These are phyloP conservation scores for Macrosteles quadrilineatus DNA, from an alignment of 1,140 invertebrate species.

Conservation along the genomic window DNA sequence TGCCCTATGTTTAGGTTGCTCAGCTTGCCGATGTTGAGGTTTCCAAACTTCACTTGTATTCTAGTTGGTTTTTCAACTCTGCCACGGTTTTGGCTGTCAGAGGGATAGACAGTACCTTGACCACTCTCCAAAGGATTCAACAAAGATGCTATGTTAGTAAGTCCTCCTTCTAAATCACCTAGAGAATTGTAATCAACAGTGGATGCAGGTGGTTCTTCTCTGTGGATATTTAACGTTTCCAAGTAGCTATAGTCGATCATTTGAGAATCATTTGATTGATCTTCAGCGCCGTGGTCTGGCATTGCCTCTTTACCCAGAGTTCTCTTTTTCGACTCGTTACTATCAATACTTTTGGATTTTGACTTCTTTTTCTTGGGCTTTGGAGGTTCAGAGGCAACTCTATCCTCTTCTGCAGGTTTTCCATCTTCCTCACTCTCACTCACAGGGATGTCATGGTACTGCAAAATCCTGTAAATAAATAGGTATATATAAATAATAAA, in stretches of 20 bases:
- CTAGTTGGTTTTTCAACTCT: slow-evolving; percentile 33
- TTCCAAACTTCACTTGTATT: slow-evolving; percentile 44
- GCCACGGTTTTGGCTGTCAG: slow-evolving; percentile 1
- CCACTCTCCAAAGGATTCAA: slow-evolving; percentile 28
- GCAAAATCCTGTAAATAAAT: slow-evolving; percentile 60
- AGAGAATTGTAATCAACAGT: slow-evolving; percentile 23
- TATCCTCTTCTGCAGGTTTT: slow-evolving; percentile 9
- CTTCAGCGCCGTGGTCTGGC: slow-evolving; percentile 14
- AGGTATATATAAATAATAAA: slow-evolving; percentile 19
- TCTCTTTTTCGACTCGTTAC: slow-evolving; percentile 51
- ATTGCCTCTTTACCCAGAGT: slow-evolving; percentile 56
- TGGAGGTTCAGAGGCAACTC: not conserved
- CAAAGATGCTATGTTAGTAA: slow-evolving; percentile 33
- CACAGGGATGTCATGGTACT: slow-evolving; percentile 68
- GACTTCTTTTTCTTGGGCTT: slow-evolving; percentile 49
- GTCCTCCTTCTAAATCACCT: slow-evolving; percentile 22
- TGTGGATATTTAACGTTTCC: slow-evolving; percentile 16
- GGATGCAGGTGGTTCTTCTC: not conserved
- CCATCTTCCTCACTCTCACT: slow-evolving; percentile 60
- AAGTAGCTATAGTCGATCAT: slow-evolving; percentile 38
- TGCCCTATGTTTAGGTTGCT: slow-evolving; percentile 44
- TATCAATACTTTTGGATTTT: slow-evolving; percentile 52
- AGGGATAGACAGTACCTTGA: slow-evolving; percentile 17
- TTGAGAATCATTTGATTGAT: slow-evolving; percentile 25
- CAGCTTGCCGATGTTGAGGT: slow-evolving; percentile 43